phyloP scores from a whole-genome alignment of 2,113 vertebrate genomes.

The Psettodes erumei region DNA sequence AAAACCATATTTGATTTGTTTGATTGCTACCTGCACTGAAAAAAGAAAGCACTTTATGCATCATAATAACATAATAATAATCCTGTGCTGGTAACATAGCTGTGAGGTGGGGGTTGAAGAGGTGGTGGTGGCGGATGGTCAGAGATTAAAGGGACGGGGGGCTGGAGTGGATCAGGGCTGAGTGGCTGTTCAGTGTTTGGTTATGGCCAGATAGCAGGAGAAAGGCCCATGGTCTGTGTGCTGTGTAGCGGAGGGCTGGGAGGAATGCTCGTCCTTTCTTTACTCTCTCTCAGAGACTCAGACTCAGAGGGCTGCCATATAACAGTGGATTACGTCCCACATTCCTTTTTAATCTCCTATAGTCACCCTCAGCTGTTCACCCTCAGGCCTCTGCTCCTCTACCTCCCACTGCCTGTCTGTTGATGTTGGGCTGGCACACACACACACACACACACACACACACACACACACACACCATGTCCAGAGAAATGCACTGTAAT shows the following conservation, averaged over 20 bases:
- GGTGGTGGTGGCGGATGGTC: not conserved
- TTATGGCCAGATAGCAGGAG: constrained; percentile 72
- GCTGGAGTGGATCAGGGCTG: not conserved
- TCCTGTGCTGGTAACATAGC: not conserved
- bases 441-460: constrained; percentile 11
- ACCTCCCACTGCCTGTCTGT: constrained; percentile 52
- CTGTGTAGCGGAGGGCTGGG: constrained; percentile 24
- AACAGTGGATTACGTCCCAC: constrained; percentile 77
- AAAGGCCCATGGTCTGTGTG: constrained; percentile 51
- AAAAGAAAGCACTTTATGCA: not conserved
- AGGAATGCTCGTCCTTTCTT: constrained; percentile 74
- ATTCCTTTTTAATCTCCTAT: constrained; percentile 78
- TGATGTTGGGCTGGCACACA: constrained; percentile 52
- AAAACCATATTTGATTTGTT: not conserved
- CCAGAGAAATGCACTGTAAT: not conserved
- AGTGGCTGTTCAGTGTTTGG: constrained; percentile 59
- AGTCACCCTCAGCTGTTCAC: constrained; percentile 71
- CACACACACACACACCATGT: not conserved
- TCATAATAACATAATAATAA: not conserved
- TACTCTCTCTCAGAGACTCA: constrained; percentile 54
- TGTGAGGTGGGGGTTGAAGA: constrained; percentile 11
- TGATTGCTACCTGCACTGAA: not conserved
- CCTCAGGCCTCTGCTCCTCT: constrained; percentile 52
- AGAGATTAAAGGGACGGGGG: not conserved
- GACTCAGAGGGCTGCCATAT: constrained; percentile 55